phyloP scores from a whole-genome alignment of 2,113 vertebrate species.

The Hassar affinis region DNA sequence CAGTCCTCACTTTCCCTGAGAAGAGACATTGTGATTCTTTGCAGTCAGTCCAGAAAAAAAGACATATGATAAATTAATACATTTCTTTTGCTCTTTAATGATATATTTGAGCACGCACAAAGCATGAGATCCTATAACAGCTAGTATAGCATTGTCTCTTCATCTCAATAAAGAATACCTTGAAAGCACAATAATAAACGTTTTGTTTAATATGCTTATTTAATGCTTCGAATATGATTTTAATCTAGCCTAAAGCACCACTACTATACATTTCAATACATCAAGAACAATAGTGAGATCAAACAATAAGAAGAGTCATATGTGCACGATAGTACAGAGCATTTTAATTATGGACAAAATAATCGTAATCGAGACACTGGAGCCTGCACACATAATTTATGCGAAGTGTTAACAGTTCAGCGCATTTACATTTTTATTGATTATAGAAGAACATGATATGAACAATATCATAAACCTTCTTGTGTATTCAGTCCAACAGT shows the following conservation, averaged over 20 bases:
- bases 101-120: not conserved
- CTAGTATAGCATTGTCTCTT: not conserved
- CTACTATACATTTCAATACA: not conserved
- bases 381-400: not conserved
- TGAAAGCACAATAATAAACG: not conserved
- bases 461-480: not conserved
- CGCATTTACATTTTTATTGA: not conserved
- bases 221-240: not conserved
- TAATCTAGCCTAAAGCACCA: not conserved
- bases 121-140: not conserved
- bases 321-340: not conserved
- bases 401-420: not conserved
- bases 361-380: not conserved
- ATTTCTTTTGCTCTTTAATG: not conserved
- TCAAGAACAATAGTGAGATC: not conserved
- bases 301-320: not conserved
- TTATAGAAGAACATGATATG: not conserved
- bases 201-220: not conserved
- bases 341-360: not conserved
- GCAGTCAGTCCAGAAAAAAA: not conserved
- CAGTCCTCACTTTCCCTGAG: not conserved
- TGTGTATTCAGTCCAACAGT: not conserved
- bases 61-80: conserved; percentile 14
- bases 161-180: not conserved
- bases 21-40: conserved; percentile 1